Base-by-base conservation (phyloP, 2,113 vertebrate species). In the Amia ocellicauda region DNA sequence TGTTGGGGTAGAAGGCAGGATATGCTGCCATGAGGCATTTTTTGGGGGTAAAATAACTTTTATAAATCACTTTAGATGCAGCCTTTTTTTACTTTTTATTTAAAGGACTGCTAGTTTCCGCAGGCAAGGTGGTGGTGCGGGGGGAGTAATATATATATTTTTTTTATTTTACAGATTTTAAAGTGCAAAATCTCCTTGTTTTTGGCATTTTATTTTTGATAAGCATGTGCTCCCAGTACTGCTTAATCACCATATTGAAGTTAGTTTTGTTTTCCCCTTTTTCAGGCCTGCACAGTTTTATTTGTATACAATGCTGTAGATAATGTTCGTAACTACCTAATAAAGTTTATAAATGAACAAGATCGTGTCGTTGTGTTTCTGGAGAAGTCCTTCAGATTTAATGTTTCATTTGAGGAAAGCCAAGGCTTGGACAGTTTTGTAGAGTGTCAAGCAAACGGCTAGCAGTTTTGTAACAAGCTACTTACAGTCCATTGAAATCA, bases 221-320 rank as follows among this genome's bases (percentile, higher is more conserved):
- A 68, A 60, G 66, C 29, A 60, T 73, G 66, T 45, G 69, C 67
- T 61, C 43, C 50, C 74, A 67, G 66, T 69, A 66, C 72, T 64
- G 63, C 72, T 70, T 28, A 36, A 36, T 11, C 31, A 5, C 31
- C 7, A 11, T 66, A 59, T 47, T 43, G 62, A 74, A 75, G 68
- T 27, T 31, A 31, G 24, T 26, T 23, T 63, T 63, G 52, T 56
- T 67, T 47, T 63, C 52, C 42, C 57, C 56, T 64, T 20, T 22
- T 62, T 62, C 75, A 76, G 79, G 85, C 80, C 87, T 93, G 88
- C 91, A 86, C 82, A 83, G 83, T 88, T 20, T 79, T 86, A 87
- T 83, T 91, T 91, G 83, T 92, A 88, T 89, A 90, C 81, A 88
- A 86, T 89, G 88, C 80, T 91, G 89, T 93, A 93, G 89, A 85